These are phyloP conservation scores for Pagrus major DNA, from an alignment of 2,113 vertebrate species.

Conservation along the genomic window DNA sequence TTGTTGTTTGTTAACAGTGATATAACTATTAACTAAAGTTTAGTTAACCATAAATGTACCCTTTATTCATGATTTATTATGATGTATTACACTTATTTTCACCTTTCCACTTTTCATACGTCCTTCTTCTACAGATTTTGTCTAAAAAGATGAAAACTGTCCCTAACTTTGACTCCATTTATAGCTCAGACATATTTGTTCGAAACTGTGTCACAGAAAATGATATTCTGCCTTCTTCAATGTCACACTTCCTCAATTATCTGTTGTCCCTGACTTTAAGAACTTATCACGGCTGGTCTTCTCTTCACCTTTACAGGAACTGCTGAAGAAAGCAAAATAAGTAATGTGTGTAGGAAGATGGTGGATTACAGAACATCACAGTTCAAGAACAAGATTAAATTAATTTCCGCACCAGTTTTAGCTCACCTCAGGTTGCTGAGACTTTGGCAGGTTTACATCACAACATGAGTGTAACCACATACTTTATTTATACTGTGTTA, in stretches of 20 bases:
- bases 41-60: too few species aligned
- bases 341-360: conserved; percentile 29
- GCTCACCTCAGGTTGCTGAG: neutral
- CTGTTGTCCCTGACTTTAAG: conserved; percentile 44
- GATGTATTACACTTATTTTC: too few species aligned
- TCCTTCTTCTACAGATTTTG: neutral
- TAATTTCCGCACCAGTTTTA: conserved; percentile 21
- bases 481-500: neutral
- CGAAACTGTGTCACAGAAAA: neutral
- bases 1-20: too few species aligned
- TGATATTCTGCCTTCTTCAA: conserved; percentile 1
- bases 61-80: too few species aligned
- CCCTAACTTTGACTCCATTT: neutral
- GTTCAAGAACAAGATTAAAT: conserved; percentile 57
- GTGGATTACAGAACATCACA: conserved; percentile 31
- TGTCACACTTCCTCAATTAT: conserved; percentile 26
- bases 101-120: neutral
- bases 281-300: neutral
- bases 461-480: neutral
- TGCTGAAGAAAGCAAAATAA: conserved; percentile 49
- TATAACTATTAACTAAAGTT: too few species aligned
- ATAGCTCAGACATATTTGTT: neutral
- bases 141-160: neutral
- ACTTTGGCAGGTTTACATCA: conserved; percentile 4
- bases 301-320: conserved; percentile 11